A percentile compares a stretch with the other conserved stretches of the same genome.
phyloP scores from a whole-genome alignment of 2,113 vertebrate genomes.

The Pycnonotus jocosus region DNA sequence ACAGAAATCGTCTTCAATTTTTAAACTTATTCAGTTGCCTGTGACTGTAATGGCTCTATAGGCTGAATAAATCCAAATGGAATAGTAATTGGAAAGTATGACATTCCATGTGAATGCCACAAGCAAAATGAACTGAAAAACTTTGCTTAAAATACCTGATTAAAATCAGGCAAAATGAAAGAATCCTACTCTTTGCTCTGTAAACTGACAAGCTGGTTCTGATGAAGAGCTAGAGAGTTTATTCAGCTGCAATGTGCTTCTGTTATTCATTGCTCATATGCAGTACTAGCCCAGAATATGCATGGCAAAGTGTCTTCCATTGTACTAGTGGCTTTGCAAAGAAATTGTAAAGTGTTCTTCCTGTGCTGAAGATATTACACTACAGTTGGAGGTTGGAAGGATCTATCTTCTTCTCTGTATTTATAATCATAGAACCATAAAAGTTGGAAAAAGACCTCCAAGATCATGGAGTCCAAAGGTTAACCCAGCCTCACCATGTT shows the following conservation, averaged over 20 bases:
- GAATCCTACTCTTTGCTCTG: not conserved
- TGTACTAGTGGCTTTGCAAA: not conserved
- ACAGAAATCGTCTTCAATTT: not conserved
- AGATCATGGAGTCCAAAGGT: not conserved
- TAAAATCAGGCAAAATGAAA: not conserved
- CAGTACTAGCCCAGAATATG: not conserved
- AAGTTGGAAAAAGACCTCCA: not conserved
- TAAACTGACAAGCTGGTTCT: not conserved
- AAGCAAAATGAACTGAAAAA: not conserved
- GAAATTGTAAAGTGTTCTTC: not conserved
- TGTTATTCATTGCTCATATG: not conserved
- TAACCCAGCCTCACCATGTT: fast-evolving
- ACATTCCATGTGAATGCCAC: not conserved
- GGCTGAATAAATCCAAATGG: not conserved
- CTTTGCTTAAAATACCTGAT: not conserved
- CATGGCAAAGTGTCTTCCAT: not conserved
- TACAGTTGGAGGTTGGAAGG: no score
- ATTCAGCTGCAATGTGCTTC: not conserved
- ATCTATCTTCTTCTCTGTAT: not conserved
- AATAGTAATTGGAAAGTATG: not conserved
- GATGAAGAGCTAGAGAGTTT: not conserved
- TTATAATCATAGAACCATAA: not conserved
- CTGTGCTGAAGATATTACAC: not conserved
- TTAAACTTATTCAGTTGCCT: not conserved
- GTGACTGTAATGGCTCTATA: not conserved